Evolutionary conservation across 1,140 invertebrate genomes (phyloP).

Genomic region (Battus philenor): DNA sequence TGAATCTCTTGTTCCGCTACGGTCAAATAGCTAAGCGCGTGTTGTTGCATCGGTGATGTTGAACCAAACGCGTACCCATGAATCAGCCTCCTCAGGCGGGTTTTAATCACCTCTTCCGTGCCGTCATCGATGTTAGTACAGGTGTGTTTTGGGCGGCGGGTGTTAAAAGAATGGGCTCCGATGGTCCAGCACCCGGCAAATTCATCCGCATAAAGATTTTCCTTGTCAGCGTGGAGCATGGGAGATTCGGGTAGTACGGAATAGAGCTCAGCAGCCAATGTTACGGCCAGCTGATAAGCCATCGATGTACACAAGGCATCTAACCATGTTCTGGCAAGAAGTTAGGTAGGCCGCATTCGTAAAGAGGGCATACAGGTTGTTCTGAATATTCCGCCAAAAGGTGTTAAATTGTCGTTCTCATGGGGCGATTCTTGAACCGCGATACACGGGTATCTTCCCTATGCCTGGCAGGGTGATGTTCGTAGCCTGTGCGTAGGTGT

Average conservation of each 20-base stretch:
- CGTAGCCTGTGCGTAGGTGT: no score
- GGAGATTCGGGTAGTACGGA: constrained; percentile 1
- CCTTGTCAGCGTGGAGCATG: background rate
- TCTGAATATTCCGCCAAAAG: no score
- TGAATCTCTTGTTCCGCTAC: background rate
- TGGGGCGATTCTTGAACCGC: no score
- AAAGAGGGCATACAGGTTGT: no score
- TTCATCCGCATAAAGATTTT: background rate
- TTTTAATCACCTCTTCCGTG: background rate
- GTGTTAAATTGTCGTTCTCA: no score
- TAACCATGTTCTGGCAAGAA: constrained; percentile 1
- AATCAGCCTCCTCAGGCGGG: background rate
- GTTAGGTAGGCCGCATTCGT: background rate
- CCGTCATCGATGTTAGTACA: constrained; percentile 3
- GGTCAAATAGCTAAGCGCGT: background rate
- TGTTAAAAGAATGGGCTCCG: background rate
- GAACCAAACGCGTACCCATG: constrained; percentile 1
- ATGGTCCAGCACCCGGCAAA: background rate
- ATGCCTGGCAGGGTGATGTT: no score
- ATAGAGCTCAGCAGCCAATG: background rate
- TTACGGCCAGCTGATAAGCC: constrained; percentile 1
- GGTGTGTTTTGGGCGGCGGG: background rate
- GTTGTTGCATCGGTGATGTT: constrained; percentile 2
- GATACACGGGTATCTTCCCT: no score
- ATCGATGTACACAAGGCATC: constrained; percentile 1